Base-by-base conservation (phyloP, 1,140 invertebrate species). In the Thaumatotibia leucotreta region DNA sequence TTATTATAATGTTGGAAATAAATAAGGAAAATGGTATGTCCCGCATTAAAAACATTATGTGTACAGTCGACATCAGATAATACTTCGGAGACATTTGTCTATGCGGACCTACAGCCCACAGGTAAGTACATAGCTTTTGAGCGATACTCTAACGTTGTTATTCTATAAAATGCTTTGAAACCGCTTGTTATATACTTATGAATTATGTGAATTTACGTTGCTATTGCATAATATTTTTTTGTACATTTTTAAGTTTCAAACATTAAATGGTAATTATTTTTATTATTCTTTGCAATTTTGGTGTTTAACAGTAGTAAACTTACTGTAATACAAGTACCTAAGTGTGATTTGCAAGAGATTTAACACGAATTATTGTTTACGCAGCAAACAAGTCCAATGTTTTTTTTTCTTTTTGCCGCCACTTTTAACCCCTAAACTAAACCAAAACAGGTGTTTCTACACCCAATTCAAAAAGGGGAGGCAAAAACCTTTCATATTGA, bases 381-480 rank as follows among this genome's bases (percentile, higher is more conserved):
- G 20, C 5, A 20, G 20, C 14, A 20, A 45, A 45, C 20, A 45
- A 45, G 6, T 45, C 5, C 39, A 45, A 45, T 45, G 17, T 45
- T 45, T 17, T 45, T 45, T 45, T 11, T 45, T 6, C n/a, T 45
- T 20, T 39, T 45, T 45, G 39, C 8, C 39, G 39, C 39, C 39
- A 27, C 52, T 58, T 29, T 27, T 22, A 58, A 27, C 23, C 23
- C 52, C 52, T 29, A 14, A 27, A 14, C 52, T 58, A 58, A 58
- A 58, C 52, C 52, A 14, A 58, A 58, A 31, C 52, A 58, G 52
- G 52, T 58, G 52, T 45, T 45, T 45, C 39, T 17, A 45, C 39
- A 45, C 39, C 39, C 39, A 45, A 14, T 31, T 58, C 27, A 58
- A 58, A 58, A 58, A 27, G 24, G 27, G 24, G 52, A 58, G 11